phyloP scores from a whole-genome alignment of 1,140 invertebrate species.

The Aradophagus sp. region DNA sequence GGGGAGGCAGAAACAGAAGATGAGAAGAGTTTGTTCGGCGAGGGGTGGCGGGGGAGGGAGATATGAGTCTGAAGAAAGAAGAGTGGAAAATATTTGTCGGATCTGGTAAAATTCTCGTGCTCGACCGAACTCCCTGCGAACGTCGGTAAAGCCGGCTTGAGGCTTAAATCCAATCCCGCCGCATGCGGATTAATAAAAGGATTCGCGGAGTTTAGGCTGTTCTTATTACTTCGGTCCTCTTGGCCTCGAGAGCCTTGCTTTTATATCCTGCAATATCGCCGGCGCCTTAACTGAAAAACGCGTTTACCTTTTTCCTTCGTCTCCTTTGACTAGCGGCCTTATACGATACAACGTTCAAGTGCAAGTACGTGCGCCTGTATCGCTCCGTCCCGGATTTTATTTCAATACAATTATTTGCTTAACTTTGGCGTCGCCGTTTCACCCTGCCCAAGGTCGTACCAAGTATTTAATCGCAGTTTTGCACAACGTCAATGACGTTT shows the following conservation, averaged over 20 bases:
- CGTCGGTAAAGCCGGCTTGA: constrained; percentile 44
- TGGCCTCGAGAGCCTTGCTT: constrained; percentile 55
- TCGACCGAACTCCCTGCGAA: constrained; percentile 47
- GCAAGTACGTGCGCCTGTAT: constrained; percentile 20
- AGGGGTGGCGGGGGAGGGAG: constrained; percentile 11
- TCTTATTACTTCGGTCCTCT: constrained; percentile 70
- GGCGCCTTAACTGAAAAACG: constrained; percentile 59
- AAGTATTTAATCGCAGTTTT: too few species aligned
- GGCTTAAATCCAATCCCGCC: constrained; percentile 70
- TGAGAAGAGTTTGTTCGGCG: constrained; percentile 24
- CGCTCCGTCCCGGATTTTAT: constrained; percentile 37
- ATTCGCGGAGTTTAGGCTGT: constrained; percentile 71
- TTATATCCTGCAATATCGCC: constrained; percentile 64
- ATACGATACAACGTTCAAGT: constrained; percentile 43
- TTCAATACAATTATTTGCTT: constrained; percentile 42
- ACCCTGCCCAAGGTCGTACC: too few species aligned
- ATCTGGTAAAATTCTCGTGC: constrained; percentile 51
- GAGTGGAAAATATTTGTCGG: constrained; percentile 56
- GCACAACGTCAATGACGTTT: too few species aligned
- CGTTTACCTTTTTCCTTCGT: constrained; percentile 53
- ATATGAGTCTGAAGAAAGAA: constrained; percentile 49
- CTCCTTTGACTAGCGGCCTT: constrained; percentile 51
- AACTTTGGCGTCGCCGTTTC: constrained; percentile 26
- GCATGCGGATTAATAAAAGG: constrained; percentile 71
- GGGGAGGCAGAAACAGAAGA: constrained; percentile 4